phyloP scores from a whole-genome alignment of 1,140 invertebrate genomes.

The Drosophila pruinosa region DNA sequence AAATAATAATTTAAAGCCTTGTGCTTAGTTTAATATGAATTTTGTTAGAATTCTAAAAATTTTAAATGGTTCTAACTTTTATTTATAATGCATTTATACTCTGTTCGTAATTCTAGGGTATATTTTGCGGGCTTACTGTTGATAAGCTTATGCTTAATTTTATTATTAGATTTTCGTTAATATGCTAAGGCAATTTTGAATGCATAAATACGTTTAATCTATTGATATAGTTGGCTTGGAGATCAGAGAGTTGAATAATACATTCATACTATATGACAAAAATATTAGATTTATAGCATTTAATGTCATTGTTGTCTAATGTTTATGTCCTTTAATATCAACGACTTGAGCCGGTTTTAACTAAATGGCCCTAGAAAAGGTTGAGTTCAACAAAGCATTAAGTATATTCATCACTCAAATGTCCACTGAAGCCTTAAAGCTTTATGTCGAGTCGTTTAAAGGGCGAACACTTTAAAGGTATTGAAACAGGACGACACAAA shows the following conservation, averaged over 20 bases:
- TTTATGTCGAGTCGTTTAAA: slow-evolving; percentile 4
- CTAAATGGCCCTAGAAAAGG: neutral
- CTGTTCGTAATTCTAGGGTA: neutral
- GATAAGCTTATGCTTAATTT: slow-evolving; percentile 1
- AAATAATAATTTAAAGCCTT: neutral
- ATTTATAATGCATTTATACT: neutral
- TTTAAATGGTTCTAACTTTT: neutral
- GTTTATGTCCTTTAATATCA: slow-evolving; percentile 1
- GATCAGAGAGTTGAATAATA: neutral
- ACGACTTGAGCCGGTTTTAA: no score
- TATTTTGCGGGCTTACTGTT: neutral
- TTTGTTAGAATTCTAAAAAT: neutral
- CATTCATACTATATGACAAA: neutral
- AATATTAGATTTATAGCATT: neutral
- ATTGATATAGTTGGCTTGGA: neutral
- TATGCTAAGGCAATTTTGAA: slow-evolving; percentile 2
- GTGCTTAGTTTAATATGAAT: neutral
- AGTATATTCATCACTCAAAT: neutral
- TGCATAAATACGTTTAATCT: neutral
- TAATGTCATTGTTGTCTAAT: neutral
- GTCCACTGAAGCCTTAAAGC: slow-evolving; percentile 5
- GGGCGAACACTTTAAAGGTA: slow-evolving; percentile 11
- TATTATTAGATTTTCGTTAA: slow-evolving; percentile 30
- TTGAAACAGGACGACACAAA: neutral
- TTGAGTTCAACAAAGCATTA: neutral